Conservation (phyloP, 1,140 invertebrate species). For the Papilio glaucus region DNA sequence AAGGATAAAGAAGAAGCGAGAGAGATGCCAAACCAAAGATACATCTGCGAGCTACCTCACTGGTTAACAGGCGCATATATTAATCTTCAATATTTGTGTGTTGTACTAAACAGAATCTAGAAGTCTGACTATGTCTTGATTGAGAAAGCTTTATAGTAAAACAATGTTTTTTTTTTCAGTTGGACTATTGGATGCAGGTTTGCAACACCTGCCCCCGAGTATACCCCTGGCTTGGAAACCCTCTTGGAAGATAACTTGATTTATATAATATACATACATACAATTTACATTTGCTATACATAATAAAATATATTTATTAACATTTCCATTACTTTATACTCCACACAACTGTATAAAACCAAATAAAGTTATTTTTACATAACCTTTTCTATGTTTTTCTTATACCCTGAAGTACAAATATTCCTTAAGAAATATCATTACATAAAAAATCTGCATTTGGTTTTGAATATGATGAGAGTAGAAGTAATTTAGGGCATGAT, state of each 20-base stretch:
- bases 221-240: constrained; percentile 72
- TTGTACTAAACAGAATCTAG: too few species aligned
- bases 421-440: neutral
- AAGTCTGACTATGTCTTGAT: neutral
- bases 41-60: too few species aligned
- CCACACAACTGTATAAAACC: neutral
- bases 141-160: neutral
- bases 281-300: neutral
- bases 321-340: neutral
- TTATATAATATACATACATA: constrained; percentile 26
- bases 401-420: neutral
- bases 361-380: neutral
- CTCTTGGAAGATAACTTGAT: constrained; percentile 47
- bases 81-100: too few species aligned
- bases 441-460: too few species aligned
- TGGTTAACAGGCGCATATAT: too few species aligned
- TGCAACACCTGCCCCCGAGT: constrained; percentile 61
- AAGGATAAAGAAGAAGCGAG: too few species aligned
- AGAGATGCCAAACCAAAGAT: too few species aligned
- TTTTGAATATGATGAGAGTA: too few species aligned
- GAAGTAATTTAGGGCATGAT: too few species aligned
- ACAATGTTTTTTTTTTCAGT: constrained; percentile 45
- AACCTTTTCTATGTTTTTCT: neutral
- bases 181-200: constrained; percentile 56
- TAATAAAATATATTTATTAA: neutral